A percentile compares a stretch with the other conserved stretches of the same genome.
These are phyloP conservation scores for Lasioglossum figueresi DNA, from an alignment of 2,888 invertebrate species.

Conservation along the genomic window DNA sequence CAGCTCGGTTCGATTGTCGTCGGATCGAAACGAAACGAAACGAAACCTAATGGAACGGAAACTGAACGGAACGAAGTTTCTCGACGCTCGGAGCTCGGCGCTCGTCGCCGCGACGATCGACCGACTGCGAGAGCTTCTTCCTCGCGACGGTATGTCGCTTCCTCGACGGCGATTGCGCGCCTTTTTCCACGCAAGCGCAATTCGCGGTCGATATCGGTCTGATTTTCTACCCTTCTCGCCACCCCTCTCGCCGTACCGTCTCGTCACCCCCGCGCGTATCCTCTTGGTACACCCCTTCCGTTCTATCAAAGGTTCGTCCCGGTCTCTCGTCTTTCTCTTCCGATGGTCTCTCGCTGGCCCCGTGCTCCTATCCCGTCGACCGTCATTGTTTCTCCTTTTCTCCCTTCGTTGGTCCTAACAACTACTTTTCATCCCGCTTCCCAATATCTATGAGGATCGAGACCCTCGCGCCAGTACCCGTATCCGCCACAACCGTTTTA, in stretches of 20 bases:
- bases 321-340: conserved; percentile 43
- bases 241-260: conserved; percentile 52
- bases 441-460: background rate
- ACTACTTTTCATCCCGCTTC: background rate
- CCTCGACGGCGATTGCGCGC: conserved; percentile 76
- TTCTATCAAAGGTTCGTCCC: conserved; percentile 27
- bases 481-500: background rate
- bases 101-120: conserved; percentile 67
- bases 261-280: conserved; percentile 43
- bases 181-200: conserved; percentile 81
- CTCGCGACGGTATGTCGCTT: conserved; percentile 58
- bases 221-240: conserved; percentile 48
- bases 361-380: background rate
- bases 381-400: background rate
- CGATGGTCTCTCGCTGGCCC: background rate
- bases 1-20: background rate
- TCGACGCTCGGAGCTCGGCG: conserved; percentile 25
- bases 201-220: conserved; percentile 78
- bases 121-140: conserved; percentile 61
- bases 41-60: background rate
- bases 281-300: conserved; percentile 51
- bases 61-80: conserved; percentile 22
- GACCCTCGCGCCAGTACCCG: background rate
- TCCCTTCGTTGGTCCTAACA: background rate
- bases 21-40: background rate